Evolutionary conservation across 2,113 vertebrate species (phyloP), one percentile per base, ranked within the genome.

Genomic region (Potamarius usumacintae): DNA sequence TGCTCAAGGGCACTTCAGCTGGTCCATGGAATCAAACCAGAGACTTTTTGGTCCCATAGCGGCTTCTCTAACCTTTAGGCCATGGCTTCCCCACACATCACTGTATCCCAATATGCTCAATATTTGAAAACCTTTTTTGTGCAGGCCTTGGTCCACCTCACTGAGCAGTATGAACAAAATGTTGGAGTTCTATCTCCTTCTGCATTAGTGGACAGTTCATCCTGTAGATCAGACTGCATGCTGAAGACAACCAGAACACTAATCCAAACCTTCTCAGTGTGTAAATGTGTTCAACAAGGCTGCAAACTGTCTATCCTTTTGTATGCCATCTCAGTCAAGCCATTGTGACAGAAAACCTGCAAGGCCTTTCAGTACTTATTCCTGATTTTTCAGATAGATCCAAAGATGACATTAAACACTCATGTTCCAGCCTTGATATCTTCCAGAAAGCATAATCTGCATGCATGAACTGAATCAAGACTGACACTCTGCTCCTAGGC

Each of bases 161-260:
- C 60, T 62, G 60, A 62, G 22, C 60, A 1, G 20, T 62, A 22
- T 11, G 5, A 22, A 6, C 2, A 7, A 62, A 22, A 62, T 62
- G 7, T 8, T 62, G 18, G 60, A 62, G 18, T 22, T 62, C 18
- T 22, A 20, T 22, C 58, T 7, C 58, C 17, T 83, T 74, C n/a
- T 12, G 65, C 55, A 60, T 57, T 84, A 82, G 72, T 50, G 20
- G 62, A 58, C 17, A 30, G 11, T 83, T 76, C 15, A 72, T 77
- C 10, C 76, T 52, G 8, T 74, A 18, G 1, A 30, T 87, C 8
- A 87, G 69, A 15, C 34, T 83, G 27, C 50, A 83, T 87, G 86
- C 12, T 87, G 8, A 57, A 76, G 18, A 78, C n/a, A 0, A 84
- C 65, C 34, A 58, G 57, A 53, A 22, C 48, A 2, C 6, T 67